phyloP scores from a whole-genome alignment of 2,113 vertebrate genomes.

The Thinocorus orbignyianus region DNA sequence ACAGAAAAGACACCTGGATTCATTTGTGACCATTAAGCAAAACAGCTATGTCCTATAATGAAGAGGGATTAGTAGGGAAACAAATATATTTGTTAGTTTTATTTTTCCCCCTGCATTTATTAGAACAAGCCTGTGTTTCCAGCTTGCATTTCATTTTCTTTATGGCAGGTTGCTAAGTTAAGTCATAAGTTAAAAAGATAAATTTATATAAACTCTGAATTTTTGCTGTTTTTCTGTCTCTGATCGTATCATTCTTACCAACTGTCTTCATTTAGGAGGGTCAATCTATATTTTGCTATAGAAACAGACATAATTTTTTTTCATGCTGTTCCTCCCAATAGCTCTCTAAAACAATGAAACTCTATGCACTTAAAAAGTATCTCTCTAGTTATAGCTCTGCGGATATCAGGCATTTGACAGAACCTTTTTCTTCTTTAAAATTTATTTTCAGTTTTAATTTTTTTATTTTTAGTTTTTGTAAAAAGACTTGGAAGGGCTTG shows the following conservation, averaged over 20 bases:
- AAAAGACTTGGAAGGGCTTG: neutral
- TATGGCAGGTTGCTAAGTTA: slow-evolving; percentile 21
- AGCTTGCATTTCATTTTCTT: slow-evolving; percentile 55
- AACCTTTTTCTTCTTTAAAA: neutral
- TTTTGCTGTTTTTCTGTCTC: slow-evolving; percentile 20
- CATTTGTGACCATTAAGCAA: slow-evolving; percentile 68
- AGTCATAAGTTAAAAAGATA: slow-evolving; percentile 48
- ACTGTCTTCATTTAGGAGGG: slow-evolving; percentile 40
- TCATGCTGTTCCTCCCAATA: neutral
- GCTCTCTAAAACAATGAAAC: neutral
- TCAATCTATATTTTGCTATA: slow-evolving; percentile 14
- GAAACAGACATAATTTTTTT: slow-evolving; percentile 20
- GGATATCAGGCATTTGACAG: neutral
- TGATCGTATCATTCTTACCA: slow-evolving; percentile 1
- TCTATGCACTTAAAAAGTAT: neutral
- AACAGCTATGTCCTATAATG: slow-evolving; percentile 56
- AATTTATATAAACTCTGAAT: slow-evolving; percentile 9
- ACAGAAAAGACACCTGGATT: slow-evolving; percentile 29
- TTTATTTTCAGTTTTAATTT: neutral
- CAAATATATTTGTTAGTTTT: slow-evolving; percentile 65
- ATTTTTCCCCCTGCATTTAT: slow-evolving; percentile 45
- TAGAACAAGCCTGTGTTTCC: slow-evolving; percentile 25
- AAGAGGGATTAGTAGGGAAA: slow-evolving; percentile 56
- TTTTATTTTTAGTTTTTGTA: neutral
- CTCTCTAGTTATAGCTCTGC: slow-evolving; percentile 2